Percentiles rank a stretch among this genome's conserved stretches.
Evolutionary conservation across 2,888 invertebrate genomes (phyloP).

Genomic region (Pilophorus perplexus): DNA sequence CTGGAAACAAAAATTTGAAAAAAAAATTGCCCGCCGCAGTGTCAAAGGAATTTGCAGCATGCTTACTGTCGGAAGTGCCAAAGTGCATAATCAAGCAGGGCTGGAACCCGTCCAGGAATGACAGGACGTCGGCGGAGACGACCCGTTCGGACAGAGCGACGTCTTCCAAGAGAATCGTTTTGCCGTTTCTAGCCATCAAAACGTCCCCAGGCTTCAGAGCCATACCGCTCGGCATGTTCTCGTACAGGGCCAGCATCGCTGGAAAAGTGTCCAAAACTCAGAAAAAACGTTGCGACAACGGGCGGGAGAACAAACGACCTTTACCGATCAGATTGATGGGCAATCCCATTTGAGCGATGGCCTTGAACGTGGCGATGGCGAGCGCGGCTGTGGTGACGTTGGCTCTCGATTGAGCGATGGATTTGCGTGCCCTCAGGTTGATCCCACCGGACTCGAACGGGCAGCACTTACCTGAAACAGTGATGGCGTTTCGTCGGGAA

Average conservation of each 20-base stretch:
- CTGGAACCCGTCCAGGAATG: slow-evolving; percentile 58
- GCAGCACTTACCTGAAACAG: slow-evolving; percentile 56
- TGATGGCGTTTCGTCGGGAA: too few relatives aligned
- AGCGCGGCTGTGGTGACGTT: slow-evolving; percentile 48
- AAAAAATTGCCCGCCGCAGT: too few relatives aligned
- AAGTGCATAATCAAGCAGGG: slow-evolving; percentile 68
- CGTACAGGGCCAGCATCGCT: slow-evolving; percentile 41
- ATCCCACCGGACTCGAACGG: slow-evolving; percentile 68
- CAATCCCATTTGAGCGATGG: slow-evolving; percentile 45
- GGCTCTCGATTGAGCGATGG: slow-evolving; percentile 44
- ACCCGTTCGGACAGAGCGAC: slow-evolving; percentile 57
- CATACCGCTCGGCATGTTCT: slow-evolving; percentile 42
- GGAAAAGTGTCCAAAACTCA: too few relatives aligned
- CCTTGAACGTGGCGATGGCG: slow-evolving; percentile 47
- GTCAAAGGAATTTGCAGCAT: neutral
- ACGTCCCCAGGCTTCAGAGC: slow-evolving; percentile 43
- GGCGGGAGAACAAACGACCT: too few relatives aligned
- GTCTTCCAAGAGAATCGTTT: slow-evolving; percentile 62
- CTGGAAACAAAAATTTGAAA: slow-evolving; percentile 27
- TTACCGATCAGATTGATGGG: slow-evolving; percentile 46
- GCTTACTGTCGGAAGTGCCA: slow-evolving; percentile 56
- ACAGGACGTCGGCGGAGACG: slow-evolving; percentile 52
- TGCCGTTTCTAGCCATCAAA: slow-evolving; percentile 53
- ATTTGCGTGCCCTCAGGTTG: slow-evolving; percentile 56
- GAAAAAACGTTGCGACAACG: too few relatives aligned